phyloP scores from a whole-genome alignment of 2,113 vertebrate species.

The Sardina pilchardus region DNA sequence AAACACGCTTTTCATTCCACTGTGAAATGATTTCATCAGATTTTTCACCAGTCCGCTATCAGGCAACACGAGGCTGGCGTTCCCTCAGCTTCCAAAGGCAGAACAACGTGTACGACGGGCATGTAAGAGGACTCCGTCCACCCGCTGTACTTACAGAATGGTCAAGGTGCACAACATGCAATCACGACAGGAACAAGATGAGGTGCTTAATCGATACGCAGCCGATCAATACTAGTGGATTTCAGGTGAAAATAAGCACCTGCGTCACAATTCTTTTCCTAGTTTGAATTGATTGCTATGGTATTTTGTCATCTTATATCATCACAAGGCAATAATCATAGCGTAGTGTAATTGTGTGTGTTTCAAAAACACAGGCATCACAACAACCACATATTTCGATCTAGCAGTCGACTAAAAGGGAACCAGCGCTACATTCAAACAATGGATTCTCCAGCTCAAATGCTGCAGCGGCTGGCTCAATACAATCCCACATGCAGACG shows the following conservation, averaged over 20 bases:
- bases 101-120: not conserved
- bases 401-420: not conserved
- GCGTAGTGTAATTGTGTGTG: not conserved
- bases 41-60: not conserved
- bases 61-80: not conserved
- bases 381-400: not conserved
- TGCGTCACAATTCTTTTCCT: not conserved
- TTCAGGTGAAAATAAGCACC: not conserved
- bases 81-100: not conserved
- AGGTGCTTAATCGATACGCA: not conserved
- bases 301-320: not conserved
- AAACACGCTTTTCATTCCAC: not conserved
- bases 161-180: not conserved
- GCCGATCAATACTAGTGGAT: not conserved
- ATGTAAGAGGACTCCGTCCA: not conserved
- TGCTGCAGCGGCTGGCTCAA: not conserved
- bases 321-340: not conserved
- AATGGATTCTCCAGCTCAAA: not conserved
- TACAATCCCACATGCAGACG: not conserved
- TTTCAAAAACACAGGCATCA: not conserved
- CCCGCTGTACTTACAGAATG: not conserved
- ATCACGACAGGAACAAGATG: not conserved
- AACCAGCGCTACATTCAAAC: not conserved
- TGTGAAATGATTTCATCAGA: not conserved
- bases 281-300: constrained; percentile 4